Percentiles rank a stretch among this genome's conserved stretches.
Evolutionary conservation across 2,888 invertebrate genomes (phyloP).

Genomic region (Brassicogethes aeneus): DNA sequence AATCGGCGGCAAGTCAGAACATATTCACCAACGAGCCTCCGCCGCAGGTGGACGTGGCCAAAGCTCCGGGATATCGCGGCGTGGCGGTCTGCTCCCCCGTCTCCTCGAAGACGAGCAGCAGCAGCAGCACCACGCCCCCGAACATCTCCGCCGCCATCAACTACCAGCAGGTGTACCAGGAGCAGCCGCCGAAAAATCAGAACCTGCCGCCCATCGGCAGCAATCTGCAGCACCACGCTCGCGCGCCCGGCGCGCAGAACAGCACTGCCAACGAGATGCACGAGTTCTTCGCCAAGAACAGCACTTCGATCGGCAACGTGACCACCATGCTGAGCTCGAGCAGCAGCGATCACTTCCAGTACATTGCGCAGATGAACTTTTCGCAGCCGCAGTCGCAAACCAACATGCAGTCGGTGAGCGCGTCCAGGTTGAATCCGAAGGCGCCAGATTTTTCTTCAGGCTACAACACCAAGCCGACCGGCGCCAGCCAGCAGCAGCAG

Average conservation of each 20-base stretch:
- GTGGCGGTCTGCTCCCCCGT: constrained; percentile 70
- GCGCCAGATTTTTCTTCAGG: constrained; percentile 65
- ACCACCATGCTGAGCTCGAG: constrained; percentile 22
- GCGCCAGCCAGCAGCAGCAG: constrained; percentile 9
- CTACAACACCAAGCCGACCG: constrained; percentile 31
- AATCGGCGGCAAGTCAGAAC: constrained; percentile 28
- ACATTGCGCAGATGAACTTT: constrained; percentile 23
- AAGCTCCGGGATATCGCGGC: constrained; percentile 86
- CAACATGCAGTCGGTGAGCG: constrained; percentile 42
- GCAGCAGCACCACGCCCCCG: constrained; percentile 42
- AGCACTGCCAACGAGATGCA: constrained; percentile 17
- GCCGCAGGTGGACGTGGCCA: constrained; percentile 71
- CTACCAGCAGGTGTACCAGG: constrained; percentile 26
- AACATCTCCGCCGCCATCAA: constrained; percentile 29
- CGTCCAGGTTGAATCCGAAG: constrained; percentile 69
- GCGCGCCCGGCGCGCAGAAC: constrained; percentile 25
- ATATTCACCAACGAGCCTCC: constrained; percentile 48
- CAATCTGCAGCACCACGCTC: constrained; percentile 29
- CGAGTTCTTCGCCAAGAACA: constrained; percentile 22
- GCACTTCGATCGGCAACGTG: constrained; percentile 13
- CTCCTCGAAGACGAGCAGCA: constrained; percentile 51
- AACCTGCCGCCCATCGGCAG: constrained; percentile 34
- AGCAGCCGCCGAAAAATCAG: constrained; percentile 26
- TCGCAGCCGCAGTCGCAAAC: constrained; percentile 31
- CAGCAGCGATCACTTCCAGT: constrained; percentile 23